Conservation (phyloP, 2,888 invertebrate species). For the Conus canariensis region DNA sequence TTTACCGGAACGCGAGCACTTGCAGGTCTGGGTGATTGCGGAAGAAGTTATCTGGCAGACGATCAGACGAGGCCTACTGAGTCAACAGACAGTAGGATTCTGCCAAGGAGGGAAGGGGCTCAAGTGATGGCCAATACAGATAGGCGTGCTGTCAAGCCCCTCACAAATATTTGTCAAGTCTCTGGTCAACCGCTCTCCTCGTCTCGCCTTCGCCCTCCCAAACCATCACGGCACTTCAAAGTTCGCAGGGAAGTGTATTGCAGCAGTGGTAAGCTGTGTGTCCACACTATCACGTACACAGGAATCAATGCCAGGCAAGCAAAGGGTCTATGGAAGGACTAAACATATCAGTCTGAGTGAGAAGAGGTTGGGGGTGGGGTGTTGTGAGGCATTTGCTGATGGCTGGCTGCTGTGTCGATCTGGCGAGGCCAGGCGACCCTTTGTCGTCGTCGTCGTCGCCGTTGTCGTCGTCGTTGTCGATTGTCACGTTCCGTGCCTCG, state of each 20-base stretch:
- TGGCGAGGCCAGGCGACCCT: too few species aligned
- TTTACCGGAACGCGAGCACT: too few species aligned
- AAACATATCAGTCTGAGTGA: constrained; percentile 14
- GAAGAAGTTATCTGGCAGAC: not conserved
- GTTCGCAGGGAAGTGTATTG: not conserved
- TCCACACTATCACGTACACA: not conserved
- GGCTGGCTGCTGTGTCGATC: too few species aligned
- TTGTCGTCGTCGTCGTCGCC: too few species aligned
- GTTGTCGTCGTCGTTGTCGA: too few species aligned
- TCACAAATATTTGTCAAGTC: not conserved
- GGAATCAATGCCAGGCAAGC: not conserved
- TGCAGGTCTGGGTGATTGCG: not conserved
- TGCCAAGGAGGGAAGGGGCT: not conserved
- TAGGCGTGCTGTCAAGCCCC: not conserved
- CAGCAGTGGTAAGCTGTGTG: not conserved
- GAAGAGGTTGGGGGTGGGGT: too few species aligned
- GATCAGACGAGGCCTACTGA: not conserved
- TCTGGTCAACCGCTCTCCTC: not conserved
- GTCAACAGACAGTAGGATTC: not conserved
- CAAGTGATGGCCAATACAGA: constrained; percentile 3
- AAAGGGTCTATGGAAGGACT: not conserved
- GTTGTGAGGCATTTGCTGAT: too few species aligned
- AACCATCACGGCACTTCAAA: not conserved
- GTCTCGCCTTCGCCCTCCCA: not conserved
- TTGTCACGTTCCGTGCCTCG: too few species aligned